Evolutionary conservation across 2,797 vertebrate species (phyloP).

Genomic region (Alauda arvensis): DNA sequence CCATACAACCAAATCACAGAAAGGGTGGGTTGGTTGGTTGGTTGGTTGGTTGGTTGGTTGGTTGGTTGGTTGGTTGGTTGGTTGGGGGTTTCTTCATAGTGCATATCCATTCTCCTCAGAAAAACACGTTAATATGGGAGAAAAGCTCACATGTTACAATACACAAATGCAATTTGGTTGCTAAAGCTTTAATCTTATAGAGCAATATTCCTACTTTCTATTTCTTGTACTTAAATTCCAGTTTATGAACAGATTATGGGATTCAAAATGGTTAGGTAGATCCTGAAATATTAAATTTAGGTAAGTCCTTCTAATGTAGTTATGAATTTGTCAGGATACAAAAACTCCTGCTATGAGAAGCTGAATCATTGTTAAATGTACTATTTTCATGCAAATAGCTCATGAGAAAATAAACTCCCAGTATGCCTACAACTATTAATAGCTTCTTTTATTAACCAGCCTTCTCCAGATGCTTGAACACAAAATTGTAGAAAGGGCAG

Average conservation of each 20-base stretch:
- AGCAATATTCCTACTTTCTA: neutral
- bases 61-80: neutral
- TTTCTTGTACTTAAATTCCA: neutral
- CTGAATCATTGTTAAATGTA: neutral
- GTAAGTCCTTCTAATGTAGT: neutral
- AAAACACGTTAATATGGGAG: neutral
- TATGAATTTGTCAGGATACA: neutral
- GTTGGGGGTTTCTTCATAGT: neutral
- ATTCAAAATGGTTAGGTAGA: neutral
- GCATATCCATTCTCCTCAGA: neutral
- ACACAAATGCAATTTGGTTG: neutral
- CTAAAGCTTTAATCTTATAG: neutral
- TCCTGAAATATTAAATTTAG: slow-evolving; percentile 3
- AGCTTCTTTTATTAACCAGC: neutral
- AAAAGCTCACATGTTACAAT: neutral
- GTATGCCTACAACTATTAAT: neutral
- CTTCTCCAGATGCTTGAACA: neutral
- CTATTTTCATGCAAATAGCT: neutral
- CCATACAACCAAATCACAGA: neutral
- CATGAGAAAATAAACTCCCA: neutral
- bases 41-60: neutral
- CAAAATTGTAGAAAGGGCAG: neutral
- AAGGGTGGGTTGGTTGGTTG: neutral
- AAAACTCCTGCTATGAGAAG: neutral
- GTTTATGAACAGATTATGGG: slow-evolving; percentile 1